Conservation (phyloP, 2,888 invertebrate species). For the Scelioninae gen. 1 region DNA sequence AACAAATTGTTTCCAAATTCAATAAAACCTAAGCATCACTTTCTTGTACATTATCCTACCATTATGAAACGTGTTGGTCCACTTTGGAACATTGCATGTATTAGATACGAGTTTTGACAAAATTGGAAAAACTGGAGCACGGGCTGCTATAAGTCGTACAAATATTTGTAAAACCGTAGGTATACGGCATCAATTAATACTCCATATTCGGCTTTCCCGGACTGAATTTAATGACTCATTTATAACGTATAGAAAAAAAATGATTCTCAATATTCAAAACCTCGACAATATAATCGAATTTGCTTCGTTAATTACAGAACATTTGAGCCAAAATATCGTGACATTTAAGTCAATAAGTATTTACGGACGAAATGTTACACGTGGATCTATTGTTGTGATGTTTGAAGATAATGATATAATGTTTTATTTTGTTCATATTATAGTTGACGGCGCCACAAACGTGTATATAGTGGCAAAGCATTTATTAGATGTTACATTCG, state of each 20-base stretch:
- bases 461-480: slow-evolving; percentile 19
- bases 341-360: background rate
- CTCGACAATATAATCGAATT: slow-evolving; percentile 4
- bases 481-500: slow-evolving; percentile 13
- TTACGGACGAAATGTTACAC: background rate
- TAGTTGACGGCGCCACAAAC: background rate
- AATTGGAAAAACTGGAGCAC: slow-evolving; percentile 49
- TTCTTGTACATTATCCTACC: slow-evolving; percentile 55
- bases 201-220: slow-evolving; percentile 5
- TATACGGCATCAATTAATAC: slow-evolving; percentile 51
- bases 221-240: background rate
- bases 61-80: slow-evolving; percentile 65
- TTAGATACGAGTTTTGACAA: slow-evolving; percentile 47
- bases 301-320: background rate
- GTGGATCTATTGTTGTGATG: slow-evolving; percentile 25
- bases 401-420: slow-evolving; percentile 12
- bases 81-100: slow-evolving; percentile 35
- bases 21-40: slow-evolving; percentile 25
- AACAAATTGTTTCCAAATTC: slow-evolving; percentile 28
- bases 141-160: slow-evolving; percentile 38
- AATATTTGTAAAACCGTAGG: slow-evolving; percentile 51
- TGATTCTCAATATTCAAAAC: background rate
- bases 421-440: slow-evolving; percentile 27
- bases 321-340: background rate
- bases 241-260: background rate